Percentiles rank a stretch among this genome's conserved stretches.
These are phyloP conservation scores for Apamea monoglypha DNA, from an alignment of 2,888 invertebrate species.

Conservation along the genomic window DNA sequence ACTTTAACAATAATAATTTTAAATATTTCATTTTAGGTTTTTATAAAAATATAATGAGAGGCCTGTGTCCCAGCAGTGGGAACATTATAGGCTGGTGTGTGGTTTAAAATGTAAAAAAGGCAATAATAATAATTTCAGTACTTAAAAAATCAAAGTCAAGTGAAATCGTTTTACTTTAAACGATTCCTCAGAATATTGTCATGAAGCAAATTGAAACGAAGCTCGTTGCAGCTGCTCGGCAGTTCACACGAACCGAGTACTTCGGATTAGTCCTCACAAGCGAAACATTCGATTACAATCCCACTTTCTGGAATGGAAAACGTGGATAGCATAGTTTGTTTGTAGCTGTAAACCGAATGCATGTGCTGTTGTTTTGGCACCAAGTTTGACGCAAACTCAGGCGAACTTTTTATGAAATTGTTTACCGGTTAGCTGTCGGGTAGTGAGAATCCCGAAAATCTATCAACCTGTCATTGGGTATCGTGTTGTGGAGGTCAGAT, in stretches of 20 bases:
- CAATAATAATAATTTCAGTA: background rate
- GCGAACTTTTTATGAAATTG: background rate
- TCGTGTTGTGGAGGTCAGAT: background rate
- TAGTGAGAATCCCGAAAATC: background rate
- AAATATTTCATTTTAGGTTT: background rate
- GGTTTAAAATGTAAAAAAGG: background rate
- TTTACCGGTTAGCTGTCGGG: background rate
- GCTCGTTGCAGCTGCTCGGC: slow-evolving; percentile 12
- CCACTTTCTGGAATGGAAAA: slow-evolving; percentile 28
- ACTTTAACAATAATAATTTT: background rate
- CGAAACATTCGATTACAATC: slow-evolving; percentile 31
- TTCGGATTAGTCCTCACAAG: slow-evolving; percentile 31
- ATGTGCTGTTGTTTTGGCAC: background rate
- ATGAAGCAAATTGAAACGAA: slow-evolving; percentile 24
- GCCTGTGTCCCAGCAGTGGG: too few relatives aligned
- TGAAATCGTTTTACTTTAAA: background rate
- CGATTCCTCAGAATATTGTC: background rate
- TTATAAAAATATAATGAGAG: background rate
- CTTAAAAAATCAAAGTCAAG: background rate
- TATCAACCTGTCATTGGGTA: background rate
- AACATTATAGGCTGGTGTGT: too few relatives aligned
- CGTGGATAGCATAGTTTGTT: slow-evolving; percentile 17
- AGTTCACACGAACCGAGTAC: background rate
- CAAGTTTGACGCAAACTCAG: background rate
- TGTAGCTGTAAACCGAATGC: background rate